Base-by-base conservation (phyloP, 2,113 vertebrate genomes). In the Cyanoderma ruficeps region DNA sequence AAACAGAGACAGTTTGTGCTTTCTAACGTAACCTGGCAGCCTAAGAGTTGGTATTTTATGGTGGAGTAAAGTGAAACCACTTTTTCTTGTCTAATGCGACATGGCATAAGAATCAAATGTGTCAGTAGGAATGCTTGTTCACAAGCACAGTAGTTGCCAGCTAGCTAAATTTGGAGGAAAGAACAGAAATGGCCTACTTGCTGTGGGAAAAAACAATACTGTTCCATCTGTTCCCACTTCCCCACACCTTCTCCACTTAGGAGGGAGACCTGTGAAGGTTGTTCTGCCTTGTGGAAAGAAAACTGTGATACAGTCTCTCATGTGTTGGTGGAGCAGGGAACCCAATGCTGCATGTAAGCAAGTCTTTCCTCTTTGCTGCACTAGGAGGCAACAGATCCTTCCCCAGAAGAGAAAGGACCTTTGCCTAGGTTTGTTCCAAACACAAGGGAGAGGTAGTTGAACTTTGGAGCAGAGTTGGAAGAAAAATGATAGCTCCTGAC, bases 331-430 rank as follows among this genome's bases (percentile, higher is more conserved):
- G 31, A 70, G 19, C 24, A 72, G 21, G 31, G 44, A 76, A 56
- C 11, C 9, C 5, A 8, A 25, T 3, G 1, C 2, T 57, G 4
- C 20, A 9, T 4, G 13, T 44, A 30, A 69, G 33, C 20, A 47
- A 69, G 12, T 53, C 24, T 53, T 83, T 6, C 27, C 4, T 53
- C 59, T 83, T 46, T 67, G 27, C 31, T 87, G 13, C 27, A 33
- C 7, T 30, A 46, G 20, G 11, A 95, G 20, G 23, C 33, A 72
- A 49, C 5, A 74, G 46, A 65, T 50, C 6, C 13, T 65, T 50
- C 28, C 9, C 59, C 17, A 53, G 27, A 87, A 50, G 15, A n/a
- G 39, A 67, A 81, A 10, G 4, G 18, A 8, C 3, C 2, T 89
- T 78, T 70, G 13, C 3, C 21, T 46, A 33, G 13, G 5, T 37